Conservation (phyloP, 2,797 vertebrate genomes). For the Rhinogobio ventralis region DNA sequence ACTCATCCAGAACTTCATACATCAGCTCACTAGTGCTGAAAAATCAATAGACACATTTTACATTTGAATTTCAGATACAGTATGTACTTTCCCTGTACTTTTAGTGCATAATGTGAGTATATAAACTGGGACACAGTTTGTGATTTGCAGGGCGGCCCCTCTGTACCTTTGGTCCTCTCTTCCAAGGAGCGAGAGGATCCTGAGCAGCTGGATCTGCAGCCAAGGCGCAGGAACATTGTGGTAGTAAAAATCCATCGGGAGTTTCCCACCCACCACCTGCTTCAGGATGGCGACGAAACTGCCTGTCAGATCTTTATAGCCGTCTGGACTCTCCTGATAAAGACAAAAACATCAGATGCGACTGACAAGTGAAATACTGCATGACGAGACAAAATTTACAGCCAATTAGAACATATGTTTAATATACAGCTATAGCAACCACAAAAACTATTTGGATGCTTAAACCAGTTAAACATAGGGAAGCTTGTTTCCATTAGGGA, state of each 20-base stretch:
- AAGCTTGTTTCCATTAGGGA: not conserved
- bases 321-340: conserved; percentile 86
- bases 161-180: conserved; percentile 89
- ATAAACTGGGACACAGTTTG: not conserved
- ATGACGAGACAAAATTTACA: not conserved
- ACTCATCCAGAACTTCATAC: conserved; percentile 96
- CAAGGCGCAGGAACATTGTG: conserved; percentile 96
- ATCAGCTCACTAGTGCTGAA: conserved; percentile 91
- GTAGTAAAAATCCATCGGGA: conserved; percentile 95
- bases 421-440: not conserved
- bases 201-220: conserved; percentile 95
- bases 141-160: not conserved
- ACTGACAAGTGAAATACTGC: not conserved
- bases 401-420: not conserved
- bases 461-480: not conserved
- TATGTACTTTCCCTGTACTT: not conserved
- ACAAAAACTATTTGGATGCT: not conserved
- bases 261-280: conserved; percentile 95
- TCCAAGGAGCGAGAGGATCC: conserved; percentile 91
- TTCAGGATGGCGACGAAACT: conserved; percentile 95
- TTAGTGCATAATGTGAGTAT: no score
- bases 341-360: not conserved
- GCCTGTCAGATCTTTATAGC: conserved; percentile 88
- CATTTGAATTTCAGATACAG: not conserved
- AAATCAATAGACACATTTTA: not conserved